Conservation (phyloP, 2,797 vertebrate genomes). For the Pempheris klunzingeri region DNA sequence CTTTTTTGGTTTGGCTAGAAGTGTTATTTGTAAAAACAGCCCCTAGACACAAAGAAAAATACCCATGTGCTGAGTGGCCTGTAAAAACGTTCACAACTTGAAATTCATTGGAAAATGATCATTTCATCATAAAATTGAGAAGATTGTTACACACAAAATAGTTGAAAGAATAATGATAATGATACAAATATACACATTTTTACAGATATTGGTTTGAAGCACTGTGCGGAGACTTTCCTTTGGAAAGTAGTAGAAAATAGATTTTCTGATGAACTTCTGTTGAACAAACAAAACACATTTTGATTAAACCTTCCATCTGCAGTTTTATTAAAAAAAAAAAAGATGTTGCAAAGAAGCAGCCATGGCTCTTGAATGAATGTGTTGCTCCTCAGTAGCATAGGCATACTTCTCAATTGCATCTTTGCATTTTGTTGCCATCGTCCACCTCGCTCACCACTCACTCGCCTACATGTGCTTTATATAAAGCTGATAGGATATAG, state of each 20-base stretch:
- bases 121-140: background rate
- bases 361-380: background rate
- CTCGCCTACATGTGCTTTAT: background rate
- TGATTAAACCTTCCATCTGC: background rate
- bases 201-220: background rate
- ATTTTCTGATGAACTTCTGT: background rate
- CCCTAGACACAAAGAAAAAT: fast-evolving
- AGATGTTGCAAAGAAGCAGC: background rate
- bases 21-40: background rate
- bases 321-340: background rate
- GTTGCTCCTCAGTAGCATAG: background rate
- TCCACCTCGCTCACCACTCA: background rate
- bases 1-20: background rate
- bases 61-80: background rate
- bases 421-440: background rate
- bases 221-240: background rate
- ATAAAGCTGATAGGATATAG: background rate
- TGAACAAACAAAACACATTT: background rate
- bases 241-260: background rate
- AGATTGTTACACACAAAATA: background rate
- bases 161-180: too few species aligned
- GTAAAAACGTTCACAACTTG: background rate
- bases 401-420: background rate
- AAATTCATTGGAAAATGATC: background rate
- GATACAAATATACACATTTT: too few species aligned